Base-by-base conservation (phyloP, 2,888 invertebrate species). In the Heliconius erato region DNA sequence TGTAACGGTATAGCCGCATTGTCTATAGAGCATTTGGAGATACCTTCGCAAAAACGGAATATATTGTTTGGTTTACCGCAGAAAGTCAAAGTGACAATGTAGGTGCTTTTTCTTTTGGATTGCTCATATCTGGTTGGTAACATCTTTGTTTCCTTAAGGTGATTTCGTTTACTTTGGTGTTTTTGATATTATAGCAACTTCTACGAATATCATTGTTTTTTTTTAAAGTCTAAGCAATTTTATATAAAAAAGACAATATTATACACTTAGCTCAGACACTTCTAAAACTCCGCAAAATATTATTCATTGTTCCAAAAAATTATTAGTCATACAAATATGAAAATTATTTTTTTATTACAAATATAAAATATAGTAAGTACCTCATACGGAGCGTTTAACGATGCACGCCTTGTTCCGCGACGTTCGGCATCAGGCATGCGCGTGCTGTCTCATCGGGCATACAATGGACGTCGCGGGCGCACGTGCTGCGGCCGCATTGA, bases 371-470 rank as follows among this genome's bases (percentile, higher is more conserved):
- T 40, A 44, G 71, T 81, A 63, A n/a, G 40, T 23, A 49, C 91
- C 89, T 90, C 91, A 90, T 92, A 93, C 92, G 90, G 92, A 87
- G 86, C 89, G 92, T 94, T 94, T 94, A 94, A 91, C 91, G 92
- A 94, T 93, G 93, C 93, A 89, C 86, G 92, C 91, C 94, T 95
- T 95, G 95, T 94, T 92, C 91, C 86, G 92, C 91, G 89, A 89
- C 90, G 90, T 91, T 95, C 93, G 92, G 92, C 93, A 95, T 95
- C 95, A 93, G 92, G 92, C 93, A 95, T 95, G 94, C 92, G 91
- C 91, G 85, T 86, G 87, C 88, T 88, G 88, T 90, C 93, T 91
- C 93, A 91, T 92, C 92, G 91, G 89, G 92, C 92, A 94, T 92
- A 95, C 95, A 94, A 95, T 95, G 90, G 94, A 88, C 90, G 92